Evolutionary conservation across 2,888 invertebrate species (phyloP).

Genomic region (Tupiocoris notatus): DNA sequence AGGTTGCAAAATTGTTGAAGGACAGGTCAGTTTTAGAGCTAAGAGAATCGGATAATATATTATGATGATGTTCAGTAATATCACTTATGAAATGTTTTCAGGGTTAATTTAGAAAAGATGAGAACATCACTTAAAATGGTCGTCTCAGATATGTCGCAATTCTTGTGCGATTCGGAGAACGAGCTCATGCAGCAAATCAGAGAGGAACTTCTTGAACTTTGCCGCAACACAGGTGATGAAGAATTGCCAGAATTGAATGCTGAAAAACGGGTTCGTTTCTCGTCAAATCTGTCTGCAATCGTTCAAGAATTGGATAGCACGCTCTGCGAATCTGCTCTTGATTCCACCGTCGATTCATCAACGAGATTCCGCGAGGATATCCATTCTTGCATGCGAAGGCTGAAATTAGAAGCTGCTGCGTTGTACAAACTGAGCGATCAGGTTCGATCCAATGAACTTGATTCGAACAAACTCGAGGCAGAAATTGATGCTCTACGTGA

Average conservation of each 20-base stretch:
- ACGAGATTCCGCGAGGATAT: slow-evolving; percentile 64
- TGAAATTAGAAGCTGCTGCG: slow-evolving; percentile 69
- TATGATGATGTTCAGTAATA: too few relatives aligned
- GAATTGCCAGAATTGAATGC: slow-evolving; percentile 14
- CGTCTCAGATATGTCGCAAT: slow-evolving; percentile 68
- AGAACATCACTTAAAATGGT: slow-evolving; percentile 65
- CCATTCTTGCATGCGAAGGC: slow-evolving; percentile 64
- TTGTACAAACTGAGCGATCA: slow-evolving; percentile 58
- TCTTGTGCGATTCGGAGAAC: slow-evolving; percentile 73
- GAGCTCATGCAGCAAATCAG: slow-evolving; percentile 74
- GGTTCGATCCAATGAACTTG: background rate
- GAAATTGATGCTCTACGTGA: slow-evolving; percentile 46
- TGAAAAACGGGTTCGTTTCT: slow-evolving; percentile 65
- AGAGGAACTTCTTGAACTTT: slow-evolving; percentile 60
- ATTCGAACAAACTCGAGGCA: background rate
- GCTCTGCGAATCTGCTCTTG: slow-evolving; percentile 9
- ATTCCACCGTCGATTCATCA: slow-evolving; percentile 44
- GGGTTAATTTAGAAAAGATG: slow-evolving; percentile 67
- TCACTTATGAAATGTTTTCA: too few relatives aligned
- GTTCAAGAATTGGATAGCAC: slow-evolving; percentile 53
- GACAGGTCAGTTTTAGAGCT: slow-evolving; percentile 41
- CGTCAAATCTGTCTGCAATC: slow-evolving; percentile 65
- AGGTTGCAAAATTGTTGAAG: slow-evolving; percentile 42
- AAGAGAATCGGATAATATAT: too few relatives aligned
- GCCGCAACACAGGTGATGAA: slow-evolving; percentile 9